Percentiles rank a stretch among this genome's conserved stretches.
Conservation (phyloP, 2,888 invertebrate species). For the Agapostemon virescens region DNA sequence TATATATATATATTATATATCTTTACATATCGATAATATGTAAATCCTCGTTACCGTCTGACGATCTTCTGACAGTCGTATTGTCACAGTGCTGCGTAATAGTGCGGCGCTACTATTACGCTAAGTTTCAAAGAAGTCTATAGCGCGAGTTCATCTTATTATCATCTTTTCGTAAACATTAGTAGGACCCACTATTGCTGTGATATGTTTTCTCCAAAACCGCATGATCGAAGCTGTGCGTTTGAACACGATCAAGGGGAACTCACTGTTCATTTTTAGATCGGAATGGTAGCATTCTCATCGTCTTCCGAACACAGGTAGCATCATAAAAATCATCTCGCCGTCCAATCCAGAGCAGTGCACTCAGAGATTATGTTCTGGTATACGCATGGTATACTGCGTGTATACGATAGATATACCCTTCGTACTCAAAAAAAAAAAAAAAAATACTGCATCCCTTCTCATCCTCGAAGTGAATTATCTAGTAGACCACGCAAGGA, state of each 20-base stretch:
- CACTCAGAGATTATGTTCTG: conserved; percentile 20
- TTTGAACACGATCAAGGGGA: conserved; percentile 62
- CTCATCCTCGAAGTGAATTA: conserved; percentile 22
- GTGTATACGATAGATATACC: conserved; percentile 34
- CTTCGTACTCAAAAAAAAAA: conserved; percentile 21
- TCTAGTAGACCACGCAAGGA: conserved; percentile 20
- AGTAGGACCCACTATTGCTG: conserved; percentile 50
- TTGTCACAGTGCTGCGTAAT: conserved; percentile 39
- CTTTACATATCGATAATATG: conserved; percentile 48
- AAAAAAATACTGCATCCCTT: conserved; percentile 15
- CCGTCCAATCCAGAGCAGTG: conserved; percentile 31
- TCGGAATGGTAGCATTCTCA: conserved; percentile 68
- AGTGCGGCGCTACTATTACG: conserved; percentile 45
- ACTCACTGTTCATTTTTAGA: conserved; percentile 61
- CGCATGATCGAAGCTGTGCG: conserved; percentile 47
- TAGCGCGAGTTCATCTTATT: conserved; percentile 49
- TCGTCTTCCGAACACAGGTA: conserved; percentile 58
- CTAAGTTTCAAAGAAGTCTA: conserved; percentile 55
- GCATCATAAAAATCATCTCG: conserved; percentile 41
- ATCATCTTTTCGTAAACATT: conserved; percentile 30
- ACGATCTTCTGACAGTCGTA: conserved; percentile 23
- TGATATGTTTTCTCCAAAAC: conserved; percentile 45
- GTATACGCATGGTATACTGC: conserved; percentile 5
- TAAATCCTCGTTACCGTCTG: conserved; percentile 30
- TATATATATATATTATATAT: too few relatives aligned